Conservation (phyloP, 2,113 vertebrate species). For the Chitala chitala region DNA sequence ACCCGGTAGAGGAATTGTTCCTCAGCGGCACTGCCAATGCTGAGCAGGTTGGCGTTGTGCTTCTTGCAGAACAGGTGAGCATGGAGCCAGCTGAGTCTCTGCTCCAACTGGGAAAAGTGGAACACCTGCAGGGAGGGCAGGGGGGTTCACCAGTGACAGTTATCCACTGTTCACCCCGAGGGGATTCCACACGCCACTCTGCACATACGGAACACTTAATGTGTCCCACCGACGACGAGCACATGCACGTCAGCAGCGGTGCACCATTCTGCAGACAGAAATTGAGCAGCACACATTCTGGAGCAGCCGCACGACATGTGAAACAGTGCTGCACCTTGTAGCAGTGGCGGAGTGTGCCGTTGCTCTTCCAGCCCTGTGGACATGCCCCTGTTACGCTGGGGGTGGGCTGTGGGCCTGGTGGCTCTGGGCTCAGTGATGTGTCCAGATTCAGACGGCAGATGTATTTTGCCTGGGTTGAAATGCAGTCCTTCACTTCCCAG, state of each 20-base stretch:
- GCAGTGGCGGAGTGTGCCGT: constrained; percentile 77
- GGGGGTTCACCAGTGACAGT: too few species aligned
- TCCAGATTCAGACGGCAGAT: constrained; percentile 86
- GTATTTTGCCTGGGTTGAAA: constrained; percentile 76
- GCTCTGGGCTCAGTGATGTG: constrained; percentile 68
- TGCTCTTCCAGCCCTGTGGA: constrained; percentile 76
- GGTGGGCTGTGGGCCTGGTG: constrained; percentile 70
- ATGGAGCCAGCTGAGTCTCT: constrained; percentile 79
- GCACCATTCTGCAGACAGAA: neutral
- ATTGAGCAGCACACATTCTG: too few species aligned
- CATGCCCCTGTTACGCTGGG: constrained; percentile 80
- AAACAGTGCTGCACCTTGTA: constrained; percentile 73
- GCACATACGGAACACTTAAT: too few species aligned
- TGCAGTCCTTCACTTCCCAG: constrained; percentile 86
- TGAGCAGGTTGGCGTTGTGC: constrained; percentile 82
- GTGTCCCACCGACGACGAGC: too few species aligned
- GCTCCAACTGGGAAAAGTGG: constrained; percentile 69
- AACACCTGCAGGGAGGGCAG: constrained; percentile 69
- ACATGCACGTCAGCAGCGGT: neutral
- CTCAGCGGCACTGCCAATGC: constrained; percentile 76
- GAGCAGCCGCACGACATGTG: neutral
- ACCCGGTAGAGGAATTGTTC: constrained; percentile 78
- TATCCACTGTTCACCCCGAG: neutral
- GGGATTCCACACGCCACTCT: neutral
- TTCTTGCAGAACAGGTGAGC: constrained; percentile 78